phyloP scores from a whole-genome alignment of 1,140 invertebrate species.

The Octopus sinensis region DNA sequence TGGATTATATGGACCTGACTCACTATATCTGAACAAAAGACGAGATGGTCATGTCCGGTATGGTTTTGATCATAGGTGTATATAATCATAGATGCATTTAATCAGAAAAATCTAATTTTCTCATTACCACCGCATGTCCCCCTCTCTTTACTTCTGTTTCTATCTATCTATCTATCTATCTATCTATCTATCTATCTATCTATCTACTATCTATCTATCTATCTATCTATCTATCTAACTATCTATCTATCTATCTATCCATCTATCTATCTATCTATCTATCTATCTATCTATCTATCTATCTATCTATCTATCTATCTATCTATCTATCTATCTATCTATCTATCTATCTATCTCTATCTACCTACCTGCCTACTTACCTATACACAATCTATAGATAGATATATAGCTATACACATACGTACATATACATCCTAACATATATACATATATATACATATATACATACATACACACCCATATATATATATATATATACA shows the following conservation, averaged over 20 bases:
- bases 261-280: not conserved
- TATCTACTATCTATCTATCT: not conserved
- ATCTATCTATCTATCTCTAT: not conserved
- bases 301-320: not conserved
- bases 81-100: too few relatives aligned
- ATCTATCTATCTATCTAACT: not conserved
- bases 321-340: not conserved
- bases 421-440: not conserved
- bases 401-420: not conserved
- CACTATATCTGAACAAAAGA: too few relatives aligned
- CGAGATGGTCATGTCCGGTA: too few relatives aligned
- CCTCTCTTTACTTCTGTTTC: too few relatives aligned
- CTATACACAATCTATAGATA: not conserved
- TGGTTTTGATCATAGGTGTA: too few relatives aligned
- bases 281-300: slow-evolving; percentile 3
- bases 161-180: too few relatives aligned
- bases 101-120: too few relatives aligned
- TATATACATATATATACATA: not conserved
- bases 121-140: too few relatives aligned
- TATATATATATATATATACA: not conserved
- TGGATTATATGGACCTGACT: too few relatives aligned
- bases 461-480: not conserved
- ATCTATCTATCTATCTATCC: not conserved
- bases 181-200: not conserved
- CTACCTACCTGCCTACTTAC: not conserved